Percentiles rank a stretch among this genome's conserved stretches.
Evolutionary conservation across 2,113 vertebrate genomes (phyloP).

Genomic region (Shinisaurus crocodilurus): DNA sequence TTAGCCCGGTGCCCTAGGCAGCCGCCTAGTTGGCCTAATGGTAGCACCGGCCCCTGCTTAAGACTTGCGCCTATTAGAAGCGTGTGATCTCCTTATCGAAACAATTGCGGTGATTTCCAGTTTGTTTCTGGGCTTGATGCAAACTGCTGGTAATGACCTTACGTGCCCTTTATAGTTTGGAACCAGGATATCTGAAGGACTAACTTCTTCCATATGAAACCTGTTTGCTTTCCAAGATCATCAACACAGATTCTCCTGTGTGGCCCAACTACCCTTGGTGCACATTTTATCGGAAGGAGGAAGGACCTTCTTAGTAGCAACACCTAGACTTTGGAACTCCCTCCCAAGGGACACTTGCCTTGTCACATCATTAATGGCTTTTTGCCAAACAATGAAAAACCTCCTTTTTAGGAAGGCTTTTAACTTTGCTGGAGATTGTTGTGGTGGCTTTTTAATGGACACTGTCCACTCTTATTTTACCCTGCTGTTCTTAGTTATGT

Average conservation of each 20-base stretch:
- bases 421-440: not conserved
- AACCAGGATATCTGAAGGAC: not conserved
- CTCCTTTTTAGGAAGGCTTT: not conserved
- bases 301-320: not conserved
- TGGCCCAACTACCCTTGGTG: not conserved
- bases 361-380: too few relatives aligned
- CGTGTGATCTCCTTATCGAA: not conserved
- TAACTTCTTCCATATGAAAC: not conserved
- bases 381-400: too few relatives aligned
- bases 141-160: not conserved
- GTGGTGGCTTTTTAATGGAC: not conserved
- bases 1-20: too few relatives aligned
- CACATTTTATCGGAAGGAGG: not conserved
- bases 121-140: too few relatives aligned
- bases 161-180: not conserved
- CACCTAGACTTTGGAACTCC: not conserved
- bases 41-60: too few relatives aligned
- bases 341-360: not conserved
- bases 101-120: not conserved
- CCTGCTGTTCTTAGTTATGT: not conserved
- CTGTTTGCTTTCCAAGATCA: not conserved
- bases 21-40: too few relatives aligned
- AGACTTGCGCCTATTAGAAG: too few relatives aligned
- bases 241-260: not conserved
- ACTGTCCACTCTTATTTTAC: not conserved